Conservation (phyloP, 1,140 invertebrate species). For the Nephila pilipes region DNA sequence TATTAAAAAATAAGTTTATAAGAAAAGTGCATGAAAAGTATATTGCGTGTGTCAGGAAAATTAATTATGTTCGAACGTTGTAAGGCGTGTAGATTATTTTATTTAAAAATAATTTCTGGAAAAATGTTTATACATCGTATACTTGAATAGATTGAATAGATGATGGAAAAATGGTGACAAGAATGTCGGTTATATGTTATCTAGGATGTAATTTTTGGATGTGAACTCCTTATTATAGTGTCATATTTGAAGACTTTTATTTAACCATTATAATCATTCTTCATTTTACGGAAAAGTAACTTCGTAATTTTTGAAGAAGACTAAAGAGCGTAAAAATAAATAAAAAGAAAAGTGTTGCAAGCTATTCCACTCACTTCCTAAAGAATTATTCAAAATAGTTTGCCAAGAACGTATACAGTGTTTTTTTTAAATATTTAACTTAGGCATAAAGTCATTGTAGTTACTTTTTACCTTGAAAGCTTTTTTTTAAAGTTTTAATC, state of each 20-base stretch:
- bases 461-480: too few species aligned
- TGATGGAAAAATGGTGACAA: neutral
- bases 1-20: neutral
- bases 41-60: neutral
- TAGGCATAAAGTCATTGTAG: too few species aligned
- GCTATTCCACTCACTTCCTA: neutral
- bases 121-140: neutral
- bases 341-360: neutral
- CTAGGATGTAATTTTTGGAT: neutral
- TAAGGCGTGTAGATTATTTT: neutral
- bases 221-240: neutral
- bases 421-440: too few species aligned
- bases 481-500: too few species aligned
- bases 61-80: neutral
- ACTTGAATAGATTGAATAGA: neutral
- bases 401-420: too few species aligned
- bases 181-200: neutral
- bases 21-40: neutral
- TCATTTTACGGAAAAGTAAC: too few species aligned
- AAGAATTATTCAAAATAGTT: neutral
- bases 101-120: neutral
- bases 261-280: neutral
- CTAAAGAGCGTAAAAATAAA: neutral
- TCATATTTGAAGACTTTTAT: neutral
- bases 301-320: too few species aligned